These are phyloP conservation scores for Gadopsis marmoratus DNA, from an alignment of 2,797 vertebrate species.

Conservation along the genomic window DNA sequence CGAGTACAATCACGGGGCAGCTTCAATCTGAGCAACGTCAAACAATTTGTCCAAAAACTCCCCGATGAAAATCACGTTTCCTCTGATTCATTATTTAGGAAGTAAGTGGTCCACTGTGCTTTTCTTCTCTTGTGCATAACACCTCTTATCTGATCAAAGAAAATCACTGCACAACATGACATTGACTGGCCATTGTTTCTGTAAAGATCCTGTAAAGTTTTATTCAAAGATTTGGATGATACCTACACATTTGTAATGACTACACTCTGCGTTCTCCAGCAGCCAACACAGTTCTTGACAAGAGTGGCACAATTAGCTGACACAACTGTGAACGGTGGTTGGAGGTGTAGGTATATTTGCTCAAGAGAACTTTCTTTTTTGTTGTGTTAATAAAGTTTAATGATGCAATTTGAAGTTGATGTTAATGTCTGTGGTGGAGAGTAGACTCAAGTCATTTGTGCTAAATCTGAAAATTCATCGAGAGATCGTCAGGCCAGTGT, in stretches of 20 bases:
- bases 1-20: conserved; percentile 3
- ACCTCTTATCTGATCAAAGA: neutral
- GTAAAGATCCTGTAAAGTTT: neutral
- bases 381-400: conserved; percentile 7
- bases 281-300: neutral
- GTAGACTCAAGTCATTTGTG: neutral
- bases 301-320: too few relatives aligned
- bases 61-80: conserved; percentile 31
- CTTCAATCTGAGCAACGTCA: conserved; percentile 5
- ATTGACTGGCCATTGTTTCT: conserved; percentile 1
- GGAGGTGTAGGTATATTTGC: neutral
- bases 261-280: neutral
- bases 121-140: neutral
- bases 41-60: conserved; percentile 15
- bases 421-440: conserved; percentile 19
- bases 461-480: conserved; percentile 9
- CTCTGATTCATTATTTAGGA: conserved; percentile 24
- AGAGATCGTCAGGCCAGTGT: neutral
- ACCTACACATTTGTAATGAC: neutral
- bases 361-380: neutral
- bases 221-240: neutral
- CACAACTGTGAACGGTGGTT: neutral
- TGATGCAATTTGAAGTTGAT: conserved; percentile 12
- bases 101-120: neutral
- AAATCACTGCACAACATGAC: conserved; percentile 10